Percentiles rank a stretch among this genome's conserved stretches.
phyloP scores from a whole-genome alignment of 2,888 invertebrate genomes.

The Onthophagus sagittarius region DNA sequence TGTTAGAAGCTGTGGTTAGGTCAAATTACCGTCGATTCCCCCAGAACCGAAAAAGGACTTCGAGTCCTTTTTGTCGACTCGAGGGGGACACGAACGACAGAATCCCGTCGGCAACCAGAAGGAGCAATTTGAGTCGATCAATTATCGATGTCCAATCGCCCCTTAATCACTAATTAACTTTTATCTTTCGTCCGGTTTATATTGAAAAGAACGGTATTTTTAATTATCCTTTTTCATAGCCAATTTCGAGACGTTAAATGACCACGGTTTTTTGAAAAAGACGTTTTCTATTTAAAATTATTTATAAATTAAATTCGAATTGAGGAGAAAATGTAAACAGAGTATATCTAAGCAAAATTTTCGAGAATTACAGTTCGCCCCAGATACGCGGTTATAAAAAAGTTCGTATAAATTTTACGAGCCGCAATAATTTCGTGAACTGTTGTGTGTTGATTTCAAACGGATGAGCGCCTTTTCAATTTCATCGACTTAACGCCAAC shows the following conservation, averaged over 20 bases:
- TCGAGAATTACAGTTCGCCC: not conserved
- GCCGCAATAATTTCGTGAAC: not conserved
- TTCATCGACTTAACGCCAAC: not conserved
- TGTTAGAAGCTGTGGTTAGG: conserved; percentile 39
- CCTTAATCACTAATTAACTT: conserved; percentile 12
- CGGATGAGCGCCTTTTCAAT: not conserved
- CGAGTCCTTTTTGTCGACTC: conserved; percentile 2
- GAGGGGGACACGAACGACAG: not conserved
- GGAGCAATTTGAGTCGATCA: conserved; percentile 10
- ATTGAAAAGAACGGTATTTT: not conserved
- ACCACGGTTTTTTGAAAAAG: not conserved
- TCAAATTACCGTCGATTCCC: conserved; percentile 33
- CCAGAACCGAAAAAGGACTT: conserved; percentile 13
- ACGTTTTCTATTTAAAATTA: not conserved
- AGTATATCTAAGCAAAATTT: not conserved
- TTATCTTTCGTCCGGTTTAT: not conserved
- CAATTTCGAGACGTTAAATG: not conserved
- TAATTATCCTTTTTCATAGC: not conserved
- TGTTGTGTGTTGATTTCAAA: not conserved
- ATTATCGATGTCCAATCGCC: conserved; percentile 4
- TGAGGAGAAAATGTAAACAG: not conserved
- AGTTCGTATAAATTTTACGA: not conserved
- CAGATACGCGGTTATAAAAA: not conserved
- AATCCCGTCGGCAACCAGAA: not conserved
- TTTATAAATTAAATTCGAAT: not conserved